phyloP scores from a whole-genome alignment of 1,140 invertebrate genomes.

The Ylistrum balloti region DNA sequence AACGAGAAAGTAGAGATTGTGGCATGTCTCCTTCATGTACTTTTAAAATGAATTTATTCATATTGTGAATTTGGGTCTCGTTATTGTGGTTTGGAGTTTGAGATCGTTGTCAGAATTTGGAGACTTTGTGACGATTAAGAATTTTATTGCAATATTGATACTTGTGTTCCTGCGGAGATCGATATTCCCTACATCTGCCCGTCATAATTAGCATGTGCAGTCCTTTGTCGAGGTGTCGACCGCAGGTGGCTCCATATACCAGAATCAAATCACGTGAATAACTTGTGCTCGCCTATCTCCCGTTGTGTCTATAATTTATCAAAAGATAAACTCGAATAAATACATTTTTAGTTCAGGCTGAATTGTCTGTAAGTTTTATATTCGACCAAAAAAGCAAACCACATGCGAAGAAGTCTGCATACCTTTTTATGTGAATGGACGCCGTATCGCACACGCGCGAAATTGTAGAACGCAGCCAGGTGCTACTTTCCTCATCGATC shows the following conservation, averaged over 20 bases:
- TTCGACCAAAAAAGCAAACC: not conserved
- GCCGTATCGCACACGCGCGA: conserved; percentile 16
- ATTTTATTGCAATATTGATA: conserved; percentile 1
- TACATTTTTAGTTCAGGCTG: not conserved
- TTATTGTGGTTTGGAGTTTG: no score
- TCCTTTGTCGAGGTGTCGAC: not conserved
- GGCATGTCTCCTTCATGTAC: no score
- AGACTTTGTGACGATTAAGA: not conserved
- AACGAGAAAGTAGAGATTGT: no score
- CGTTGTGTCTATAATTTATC: not conserved
- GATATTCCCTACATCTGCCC: not conserved
- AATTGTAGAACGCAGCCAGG: not conserved
- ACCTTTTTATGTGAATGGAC: not conserved
- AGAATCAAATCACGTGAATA: conserved; percentile 4
- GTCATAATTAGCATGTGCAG: conserved; percentile 33
- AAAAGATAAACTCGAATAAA: not conserved
- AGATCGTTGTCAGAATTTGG: not conserved
- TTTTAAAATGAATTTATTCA: no score
- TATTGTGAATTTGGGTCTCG: no score
- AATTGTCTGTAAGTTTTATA: not conserved
- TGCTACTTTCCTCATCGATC: conserved; percentile 14
- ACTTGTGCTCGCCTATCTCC: not conserved
- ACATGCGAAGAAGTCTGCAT: not conserved
- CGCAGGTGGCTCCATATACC: not conserved
- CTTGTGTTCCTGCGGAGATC: not conserved